Evolutionary conservation across 1,140 invertebrate genomes (phyloP), one percentile per base, ranked within the genome.

Genomic region (Gryllus bimaculatus): DNA sequence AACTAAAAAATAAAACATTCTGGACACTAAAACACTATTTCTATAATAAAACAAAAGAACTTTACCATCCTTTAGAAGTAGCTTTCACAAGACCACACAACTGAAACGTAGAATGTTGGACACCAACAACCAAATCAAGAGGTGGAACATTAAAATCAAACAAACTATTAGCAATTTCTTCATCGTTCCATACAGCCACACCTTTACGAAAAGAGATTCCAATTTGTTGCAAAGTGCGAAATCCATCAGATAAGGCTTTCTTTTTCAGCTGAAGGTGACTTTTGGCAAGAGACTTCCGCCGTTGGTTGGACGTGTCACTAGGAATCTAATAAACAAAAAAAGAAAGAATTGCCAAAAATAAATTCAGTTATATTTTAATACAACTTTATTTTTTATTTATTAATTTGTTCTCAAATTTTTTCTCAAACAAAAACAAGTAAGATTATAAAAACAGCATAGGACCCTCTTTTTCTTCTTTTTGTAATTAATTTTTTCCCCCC

Each of bases 191-290:
- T 76, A 82, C 88, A 85, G 47, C 91, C 3, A 93, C 85, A 6
- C 96, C 96, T 7, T 90, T 91, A 79, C 93, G 90, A 82, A 95
- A 96, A 8, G 93, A 96, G 3, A 97, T 82, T 0, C 95, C 95
- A 81, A 93, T 87, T 78, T 89, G 87, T 2, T 89, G 85, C 0
- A 98, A 86, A 15, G 88, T 87, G 83, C 94, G 94, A 83, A 97
- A 98, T 39, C 97, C 87, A 87, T 97, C 94, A 0, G 93, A 89
- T 0, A 98, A 84, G 8, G 91, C 91, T 85, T 94, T 92, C 48
- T 93, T 90, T 84, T 97, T 97, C 81, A 94, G 92, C 81, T 94
- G 91, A 0, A 96, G 88, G 66, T 97, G 92, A 84, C 89, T 91
- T 83, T 94, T 94, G 0, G 94, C 93, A 84, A 93, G 90, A 7